Conservation (phyloP, 1,140 invertebrate genomes). For the Xylocopa sonorina region DNA sequence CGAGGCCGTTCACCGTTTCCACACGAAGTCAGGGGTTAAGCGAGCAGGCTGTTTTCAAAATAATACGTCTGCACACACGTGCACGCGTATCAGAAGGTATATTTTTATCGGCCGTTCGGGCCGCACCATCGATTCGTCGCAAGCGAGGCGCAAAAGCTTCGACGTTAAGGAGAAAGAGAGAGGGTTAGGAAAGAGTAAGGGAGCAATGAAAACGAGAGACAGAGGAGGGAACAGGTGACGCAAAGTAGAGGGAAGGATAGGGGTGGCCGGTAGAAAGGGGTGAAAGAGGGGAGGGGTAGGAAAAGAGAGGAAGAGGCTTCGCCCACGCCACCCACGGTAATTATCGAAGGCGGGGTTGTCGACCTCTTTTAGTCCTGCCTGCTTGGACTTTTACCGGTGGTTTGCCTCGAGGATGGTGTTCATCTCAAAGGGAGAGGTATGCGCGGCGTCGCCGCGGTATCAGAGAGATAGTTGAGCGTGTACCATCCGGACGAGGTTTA, state of each 20-base stretch:
- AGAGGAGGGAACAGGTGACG: background rate
- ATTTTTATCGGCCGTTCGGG: constrained; percentile 66
- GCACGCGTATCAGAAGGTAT: constrained; percentile 16
- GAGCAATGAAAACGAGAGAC: constrained; percentile 34
- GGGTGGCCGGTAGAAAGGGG: constrained; percentile 38
- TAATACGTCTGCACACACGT: constrained; percentile 26
- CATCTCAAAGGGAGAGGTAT: constrained; percentile 30
- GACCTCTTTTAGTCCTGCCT: constrained; percentile 67
- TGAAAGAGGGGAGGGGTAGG: constrained; percentile 33
- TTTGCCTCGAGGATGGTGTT: constrained; percentile 36
- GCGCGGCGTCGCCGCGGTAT: constrained; percentile 6
- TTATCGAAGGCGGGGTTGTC: constrained; percentile 73
- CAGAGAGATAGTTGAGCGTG: background rate
- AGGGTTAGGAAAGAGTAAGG: constrained; percentile 11
- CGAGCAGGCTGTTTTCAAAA: constrained; percentile 45
- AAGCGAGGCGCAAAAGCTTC: constrained; percentile 58
- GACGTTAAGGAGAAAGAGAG: constrained; percentile 43
- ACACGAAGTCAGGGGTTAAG: background rate
- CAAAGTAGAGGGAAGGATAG: constrained; percentile 9
- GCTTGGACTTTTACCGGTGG: constrained; percentile 54
- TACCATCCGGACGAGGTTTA: constrained; percentile 15
- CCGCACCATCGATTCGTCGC: constrained; percentile 63
- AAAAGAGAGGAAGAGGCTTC: constrained; percentile 54
- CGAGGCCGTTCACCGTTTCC: background rate
- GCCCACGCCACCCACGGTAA: constrained; percentile 69